A percentile compares a stretch with the other conserved stretches of the same genome.
Evolutionary conservation across 2,113 vertebrate species (phyloP).

Genomic region (Numida meleagris): DNA sequence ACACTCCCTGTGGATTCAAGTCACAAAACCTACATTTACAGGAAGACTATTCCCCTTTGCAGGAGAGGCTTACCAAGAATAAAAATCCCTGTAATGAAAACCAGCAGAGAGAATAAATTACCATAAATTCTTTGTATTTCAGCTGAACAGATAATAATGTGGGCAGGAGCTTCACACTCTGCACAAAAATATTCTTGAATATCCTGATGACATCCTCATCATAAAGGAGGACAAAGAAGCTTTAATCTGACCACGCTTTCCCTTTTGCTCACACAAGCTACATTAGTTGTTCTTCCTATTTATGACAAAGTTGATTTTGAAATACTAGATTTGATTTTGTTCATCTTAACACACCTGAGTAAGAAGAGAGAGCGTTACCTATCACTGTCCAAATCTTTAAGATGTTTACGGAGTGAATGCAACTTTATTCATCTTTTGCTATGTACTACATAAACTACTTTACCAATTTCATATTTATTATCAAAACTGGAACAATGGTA

Average conservation of each 20-base stretch:
- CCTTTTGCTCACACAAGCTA: not conserved
- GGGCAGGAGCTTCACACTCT: not conserved
- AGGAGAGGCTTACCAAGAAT: slow-evolving; percentile 34
- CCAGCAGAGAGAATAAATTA: slow-evolving; percentile 58
- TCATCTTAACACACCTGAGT: not conserved
- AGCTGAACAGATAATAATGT: not conserved
- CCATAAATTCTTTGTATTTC: slow-evolving; percentile 51
- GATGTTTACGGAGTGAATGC: not conserved
- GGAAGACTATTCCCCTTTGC: slow-evolving; percentile 33
- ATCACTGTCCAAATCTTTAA: not conserved
- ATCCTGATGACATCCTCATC: not conserved
- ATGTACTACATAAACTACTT: not conserved
- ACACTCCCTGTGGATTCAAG: slow-evolving; percentile 10
- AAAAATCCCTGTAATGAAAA: slow-evolving; percentile 55
- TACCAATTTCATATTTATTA: not conserved
- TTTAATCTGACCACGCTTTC: not conserved
- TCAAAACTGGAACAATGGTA: not conserved
- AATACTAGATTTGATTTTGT: not conserved
- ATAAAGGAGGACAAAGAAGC: not conserved
- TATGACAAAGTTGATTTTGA: not conserved
- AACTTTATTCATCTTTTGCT: not conserved
- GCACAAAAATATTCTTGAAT: not conserved
- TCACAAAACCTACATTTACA: slow-evolving; percentile 56
- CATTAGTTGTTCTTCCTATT: not conserved
- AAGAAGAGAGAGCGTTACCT: not conserved